phyloP scores from a whole-genome alignment of 2,113 vertebrate species.

The Vulpes vulpes region DNA sequence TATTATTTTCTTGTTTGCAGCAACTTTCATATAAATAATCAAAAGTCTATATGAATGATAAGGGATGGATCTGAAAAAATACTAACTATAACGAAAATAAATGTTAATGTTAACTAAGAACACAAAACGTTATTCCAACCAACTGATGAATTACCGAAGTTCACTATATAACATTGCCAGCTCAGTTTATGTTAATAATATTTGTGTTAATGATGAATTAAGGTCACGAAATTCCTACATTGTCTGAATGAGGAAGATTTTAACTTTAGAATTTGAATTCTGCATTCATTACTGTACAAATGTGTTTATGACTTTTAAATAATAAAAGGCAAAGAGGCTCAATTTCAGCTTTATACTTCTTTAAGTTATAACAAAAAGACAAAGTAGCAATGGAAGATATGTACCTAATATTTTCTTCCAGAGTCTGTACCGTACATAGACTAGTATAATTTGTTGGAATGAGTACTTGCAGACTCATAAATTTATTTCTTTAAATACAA shows the following conservation, averaged over 20 bases:
- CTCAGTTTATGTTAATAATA: slow-evolving; percentile 18
- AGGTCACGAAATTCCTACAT: background rate
- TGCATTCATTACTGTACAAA: background rate
- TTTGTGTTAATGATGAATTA: background rate
- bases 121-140: background rate
- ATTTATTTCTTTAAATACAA: background rate
- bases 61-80: background rate
- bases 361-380: background rate
- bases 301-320: background rate
- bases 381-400: background rate
- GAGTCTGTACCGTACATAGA: background rate
- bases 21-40: background rate
- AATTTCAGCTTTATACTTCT: background rate
- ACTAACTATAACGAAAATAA: background rate
- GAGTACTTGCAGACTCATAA: background rate
- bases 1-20: background rate
- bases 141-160: background rate
- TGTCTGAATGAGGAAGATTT: background rate
- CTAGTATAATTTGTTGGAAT: background rate
- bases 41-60: background rate
- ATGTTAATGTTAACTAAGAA: background rate
- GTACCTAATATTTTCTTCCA: background rate
- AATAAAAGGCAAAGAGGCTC: background rate
- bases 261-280: slow-evolving; percentile 14
- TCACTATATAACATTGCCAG: background rate